Evolutionary conservation across 1,140 invertebrate genomes (phyloP).

Genomic region (Drosophila dunni): DNA sequence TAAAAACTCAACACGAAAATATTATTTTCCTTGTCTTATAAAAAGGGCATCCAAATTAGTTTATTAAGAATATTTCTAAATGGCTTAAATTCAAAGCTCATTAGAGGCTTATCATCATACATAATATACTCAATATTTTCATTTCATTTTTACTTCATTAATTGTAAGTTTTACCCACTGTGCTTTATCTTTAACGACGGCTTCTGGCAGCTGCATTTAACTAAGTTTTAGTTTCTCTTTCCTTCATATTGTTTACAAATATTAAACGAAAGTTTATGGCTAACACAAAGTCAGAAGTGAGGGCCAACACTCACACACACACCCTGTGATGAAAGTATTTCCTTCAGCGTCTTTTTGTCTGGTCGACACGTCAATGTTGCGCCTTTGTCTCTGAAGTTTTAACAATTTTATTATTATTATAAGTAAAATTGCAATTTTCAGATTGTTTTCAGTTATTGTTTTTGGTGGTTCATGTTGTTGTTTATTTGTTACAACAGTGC

Average conservation of each 20-base stretch:
- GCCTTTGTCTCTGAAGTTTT: conserved; percentile 79
- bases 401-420: conserved; percentile 72
- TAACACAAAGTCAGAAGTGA: conserved; percentile 37
- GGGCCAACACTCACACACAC: conserved; percentile 27
- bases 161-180: conserved; percentile 4
- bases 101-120: too few species aligned
- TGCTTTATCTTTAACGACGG: conserved; percentile 28
- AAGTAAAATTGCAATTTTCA: conserved; percentile 35
- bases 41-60: background rate
- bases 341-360: conserved; percentile 22
- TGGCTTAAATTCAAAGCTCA: too few species aligned
- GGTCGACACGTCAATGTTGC: conserved; percentile 63
- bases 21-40: background rate
- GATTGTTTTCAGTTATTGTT: too few species aligned
- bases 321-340: conserved; percentile 24
- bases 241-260: conserved; percentile 62
- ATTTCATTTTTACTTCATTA: background rate
- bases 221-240: conserved; percentile 44
- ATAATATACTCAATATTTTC: background rate
- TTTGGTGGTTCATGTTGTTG: conserved; percentile 3
- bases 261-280: conserved; percentile 66
- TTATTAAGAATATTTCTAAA: too few species aligned
- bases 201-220: conserved; percentile 42
- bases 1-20: background rate
- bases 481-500: conserved; percentile 65